Conservation (phyloP, 1,140 invertebrate genomes). For the Aphaenogaster ashmeadi region DNA sequence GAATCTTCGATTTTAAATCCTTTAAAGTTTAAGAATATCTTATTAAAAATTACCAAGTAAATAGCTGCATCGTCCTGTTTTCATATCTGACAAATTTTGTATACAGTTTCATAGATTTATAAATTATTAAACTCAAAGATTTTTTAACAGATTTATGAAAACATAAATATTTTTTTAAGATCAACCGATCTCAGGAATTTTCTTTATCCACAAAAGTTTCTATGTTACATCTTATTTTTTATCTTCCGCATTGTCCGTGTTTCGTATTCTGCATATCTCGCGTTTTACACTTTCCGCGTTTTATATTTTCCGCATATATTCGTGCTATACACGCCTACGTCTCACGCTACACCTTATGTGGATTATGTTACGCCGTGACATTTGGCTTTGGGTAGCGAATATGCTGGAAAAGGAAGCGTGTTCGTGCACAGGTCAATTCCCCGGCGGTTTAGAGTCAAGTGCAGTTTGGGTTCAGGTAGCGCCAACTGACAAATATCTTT, state of each 20-base stretch:
- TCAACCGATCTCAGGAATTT: conserved; percentile 14
- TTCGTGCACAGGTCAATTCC: conserved; percentile 42
- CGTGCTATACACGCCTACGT: not conserved
- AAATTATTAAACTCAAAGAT: not conserved
- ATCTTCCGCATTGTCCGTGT: too few relatives aligned
- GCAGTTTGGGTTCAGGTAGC: conserved; percentile 42
- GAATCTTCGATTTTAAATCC: not conserved
- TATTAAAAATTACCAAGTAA: not conserved
- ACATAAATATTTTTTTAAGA: not conserved
- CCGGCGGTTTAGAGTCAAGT: conserved; percentile 52
- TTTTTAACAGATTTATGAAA: not conserved
- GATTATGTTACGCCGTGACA: conserved; percentile 40
- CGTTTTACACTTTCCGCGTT: not conserved
- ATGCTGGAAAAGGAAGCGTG: conserved; percentile 21
- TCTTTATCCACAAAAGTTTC: not conserved
- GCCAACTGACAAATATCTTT: conserved; percentile 61
- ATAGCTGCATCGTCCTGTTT: not conserved
- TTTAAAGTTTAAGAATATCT: not conserved
- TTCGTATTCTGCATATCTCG: not conserved
- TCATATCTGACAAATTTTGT: not conserved
- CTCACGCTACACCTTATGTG: not conserved
- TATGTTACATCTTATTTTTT: not conserved
- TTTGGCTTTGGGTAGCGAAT: conserved; percentile 20
- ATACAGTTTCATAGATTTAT: not conserved
- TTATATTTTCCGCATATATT: conserved; percentile 3